Base-by-base conservation (phyloP, 2,888 invertebrate species). In the Amblyteles armatorius region DNA sequence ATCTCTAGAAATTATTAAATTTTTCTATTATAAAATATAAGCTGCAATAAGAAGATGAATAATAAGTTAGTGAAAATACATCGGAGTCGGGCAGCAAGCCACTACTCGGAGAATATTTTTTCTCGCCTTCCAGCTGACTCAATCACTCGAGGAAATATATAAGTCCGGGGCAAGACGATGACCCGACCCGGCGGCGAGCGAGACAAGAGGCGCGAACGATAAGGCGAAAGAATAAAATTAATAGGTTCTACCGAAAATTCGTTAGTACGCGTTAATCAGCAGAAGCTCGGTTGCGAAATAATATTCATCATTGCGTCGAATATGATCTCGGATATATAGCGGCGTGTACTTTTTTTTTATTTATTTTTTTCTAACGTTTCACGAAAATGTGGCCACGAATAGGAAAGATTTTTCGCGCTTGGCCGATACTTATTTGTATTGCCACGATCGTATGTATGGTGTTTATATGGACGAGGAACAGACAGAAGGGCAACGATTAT, bases 311-410 rank as follows among this genome's bases (percentile, higher is more conserved):
- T 77, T 76, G 50, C 57, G 67, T 55, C 57, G 36, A 55, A 36
- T 48, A 69, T 69, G 65, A 79, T 60, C 19, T 13, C 73, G 52
- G 60, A 22, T 26, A 50, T 65, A 16, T 65, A 50, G 40, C 40
- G n/a, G 65, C 67, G 48, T 3, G 22, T 19, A 55, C 44, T 48
- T 48, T 44, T 44, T 44, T 44, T 48, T 16, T 48, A 16, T 16
- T 48, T 4, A 13, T 48, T 55, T 57, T 57, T 57, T 57, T 57
- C 22, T 4, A 11, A 11, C 9, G 13, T 82, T 67, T 69, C 29
- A 57, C 80, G 65, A 83, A 87, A 86, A 93, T 93, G 93, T 92
- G 92, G 92, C 93, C 93, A 55, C 88, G 91, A 89, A 87, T 92
- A 67, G 91, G 90, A 84, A 92, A 87, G 88, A 82, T 91, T 48